These are phyloP conservation scores for Tethea ocularis DNA, from an alignment of 2,888 invertebrate species.

Conservation along the genomic window DNA sequence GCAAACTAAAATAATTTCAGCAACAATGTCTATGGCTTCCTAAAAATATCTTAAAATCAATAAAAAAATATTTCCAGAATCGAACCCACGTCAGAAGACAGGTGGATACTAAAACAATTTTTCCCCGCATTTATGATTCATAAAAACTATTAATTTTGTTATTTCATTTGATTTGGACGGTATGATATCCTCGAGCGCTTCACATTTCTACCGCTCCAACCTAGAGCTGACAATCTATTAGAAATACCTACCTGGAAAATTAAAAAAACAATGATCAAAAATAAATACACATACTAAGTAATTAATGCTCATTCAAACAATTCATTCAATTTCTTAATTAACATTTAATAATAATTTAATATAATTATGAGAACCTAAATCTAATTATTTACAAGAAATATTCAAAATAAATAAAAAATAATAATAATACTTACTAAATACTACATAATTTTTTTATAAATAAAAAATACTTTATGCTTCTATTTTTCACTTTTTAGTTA, in stretches of 20 bases:
- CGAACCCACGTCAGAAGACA: background rate
- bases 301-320: too few relatives aligned
- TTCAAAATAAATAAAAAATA: too few relatives aligned
- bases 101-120: conserved; percentile 7
- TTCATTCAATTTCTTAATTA: too few relatives aligned
- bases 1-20: background rate
- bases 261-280: too few relatives aligned
- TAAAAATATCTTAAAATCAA: background rate
- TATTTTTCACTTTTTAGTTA: too few relatives aligned
- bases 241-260: background rate
- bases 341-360: too few relatives aligned
- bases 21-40: background rate
- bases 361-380: too few relatives aligned
- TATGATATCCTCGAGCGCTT: conserved; percentile 32
- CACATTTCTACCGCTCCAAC: conserved; percentile 24
- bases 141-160: conserved; percentile 29
- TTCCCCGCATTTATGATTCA: conserved; percentile 9
- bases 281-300: too few relatives aligned
- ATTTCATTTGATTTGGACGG: conserved; percentile 37
- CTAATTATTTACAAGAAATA: too few relatives aligned
- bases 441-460: too few relatives aligned
- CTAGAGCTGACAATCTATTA: background rate
- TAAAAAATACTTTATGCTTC: too few relatives aligned
- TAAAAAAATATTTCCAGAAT: background rate
- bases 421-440: too few relatives aligned